Base-by-base conservation (phyloP, 2,888 invertebrate species). In the Idaea straminata region DNA sequence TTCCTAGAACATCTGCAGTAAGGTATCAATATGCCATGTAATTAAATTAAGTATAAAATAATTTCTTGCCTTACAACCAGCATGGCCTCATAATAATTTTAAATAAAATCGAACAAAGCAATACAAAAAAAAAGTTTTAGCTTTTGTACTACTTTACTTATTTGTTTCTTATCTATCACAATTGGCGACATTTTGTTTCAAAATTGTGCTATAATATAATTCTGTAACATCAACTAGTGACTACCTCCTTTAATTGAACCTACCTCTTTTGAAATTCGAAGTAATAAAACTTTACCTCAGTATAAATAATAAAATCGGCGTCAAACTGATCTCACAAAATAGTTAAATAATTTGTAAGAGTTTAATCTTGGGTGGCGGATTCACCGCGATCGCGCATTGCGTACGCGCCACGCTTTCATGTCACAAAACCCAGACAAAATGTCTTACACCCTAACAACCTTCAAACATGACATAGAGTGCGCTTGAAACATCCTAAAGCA, bases 281-380 rank as follows among this genome's bases (percentile, higher is more conserved):
- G 57, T 69, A 72, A 67, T 67, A 65, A 69, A 68, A 67, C 65
- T 57, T 57, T 64, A 74, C 73, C 72, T 72, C 73, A 72, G 66
- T 61, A 65, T 72, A 67, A 47, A 66, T 64, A 59, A 61, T 70
- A 65, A 67, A 70, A 69, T 69, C 65, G 67, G 68, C 67, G 13
- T 10, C 47, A 47, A 47, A 47, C 47, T 47, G 47, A 70, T 68
- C 65, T 70, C 69, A 68, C 47, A 47, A 47, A 47, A 47, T 47
- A 47, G 47, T 47, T 47, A 47, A 47, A 47, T 47, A 13, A 47
- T 47, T 47, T 47, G 47, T 47, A 47, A 47, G 47, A 47, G 5
- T 47, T 47, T 47, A 13, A 13, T 13, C 7, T 47, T 13, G 6
- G 47, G 47, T 7, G 10, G 13, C 47, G 10, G 13, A 47, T 47